A percentile compares a stretch with the other conserved stretches of the same genome.
Evolutionary conservation across 2,888 invertebrate species (phyloP).

Genomic region (Cephus rjabovi): DNA sequence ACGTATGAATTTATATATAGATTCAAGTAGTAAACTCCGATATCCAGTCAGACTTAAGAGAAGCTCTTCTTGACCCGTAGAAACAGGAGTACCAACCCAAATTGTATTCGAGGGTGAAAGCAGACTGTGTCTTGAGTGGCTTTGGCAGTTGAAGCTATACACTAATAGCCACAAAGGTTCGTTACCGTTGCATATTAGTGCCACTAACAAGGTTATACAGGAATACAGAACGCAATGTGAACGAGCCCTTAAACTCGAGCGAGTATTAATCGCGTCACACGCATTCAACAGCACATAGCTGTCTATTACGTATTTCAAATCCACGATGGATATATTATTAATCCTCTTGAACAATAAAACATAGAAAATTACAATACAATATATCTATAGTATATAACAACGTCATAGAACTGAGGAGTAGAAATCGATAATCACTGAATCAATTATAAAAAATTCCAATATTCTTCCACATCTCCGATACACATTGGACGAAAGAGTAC

Average conservation of each 20-base stretch:
- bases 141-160: not conserved
- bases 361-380: not conserved
- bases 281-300: not conserved
- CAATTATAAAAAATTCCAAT: not conserved
- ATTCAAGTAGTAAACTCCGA: not conserved
- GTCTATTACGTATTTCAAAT: not conserved
- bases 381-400: not conserved
- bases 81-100: not conserved
- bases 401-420: not conserved
- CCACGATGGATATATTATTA: not conserved
- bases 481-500: not conserved
- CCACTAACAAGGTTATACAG: not conserved
- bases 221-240: not conserved
- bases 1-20: not conserved
- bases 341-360: not conserved
- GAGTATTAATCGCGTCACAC: not conserved
- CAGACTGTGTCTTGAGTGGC: not conserved
- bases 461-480: not conserved
- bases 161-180: constrained; percentile 1
- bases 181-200: not conserved
- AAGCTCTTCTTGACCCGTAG: not conserved
- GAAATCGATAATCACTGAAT: not conserved
- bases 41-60: not conserved
- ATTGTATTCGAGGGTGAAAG: not conserved
- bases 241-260: not conserved